A percentile compares a stretch with the other conserved stretches of the same genome.
Evolutionary conservation across 2,797 vertebrate genomes (phyloP).

Genomic region (Platyrinchus mystaceus): DNA sequence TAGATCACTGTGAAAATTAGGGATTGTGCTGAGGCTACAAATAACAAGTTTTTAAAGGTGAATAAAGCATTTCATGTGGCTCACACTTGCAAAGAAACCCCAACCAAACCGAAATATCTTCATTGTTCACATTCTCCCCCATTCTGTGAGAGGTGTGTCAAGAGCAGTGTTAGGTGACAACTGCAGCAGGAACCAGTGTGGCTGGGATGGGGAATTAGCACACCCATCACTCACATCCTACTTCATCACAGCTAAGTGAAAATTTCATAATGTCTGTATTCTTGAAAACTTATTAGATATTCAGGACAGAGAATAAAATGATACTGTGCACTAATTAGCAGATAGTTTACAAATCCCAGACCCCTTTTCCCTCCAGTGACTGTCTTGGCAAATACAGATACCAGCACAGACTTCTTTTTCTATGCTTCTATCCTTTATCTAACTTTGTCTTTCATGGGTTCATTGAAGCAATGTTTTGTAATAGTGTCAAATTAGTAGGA

Average conservation of each 20-base stretch:
- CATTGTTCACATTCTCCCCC: not conserved
- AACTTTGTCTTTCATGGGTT: slow-evolving; percentile 49
- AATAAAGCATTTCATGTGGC: not conserved
- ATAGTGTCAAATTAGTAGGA: slow-evolving; percentile 68
- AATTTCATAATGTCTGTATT: not conserved
- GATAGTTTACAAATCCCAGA: slow-evolving; percentile 9
- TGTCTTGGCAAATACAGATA: slow-evolving; percentile 20
- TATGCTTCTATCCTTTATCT: slow-evolving; percentile 27
- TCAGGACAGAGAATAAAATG: not conserved
- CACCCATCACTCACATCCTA: not conserved
- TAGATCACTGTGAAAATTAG: not conserved
- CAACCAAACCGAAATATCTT: not conserved
- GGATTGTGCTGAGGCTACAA: not conserved
- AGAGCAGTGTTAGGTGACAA: not conserved
- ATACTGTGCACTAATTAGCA: not conserved
- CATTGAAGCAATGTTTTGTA: slow-evolving; percentile 56
- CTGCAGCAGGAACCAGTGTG: not conserved
- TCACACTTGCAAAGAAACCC: not conserved
- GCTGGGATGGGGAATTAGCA: not conserved
- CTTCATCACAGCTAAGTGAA: not conserved
- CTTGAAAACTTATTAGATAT: not conserved
- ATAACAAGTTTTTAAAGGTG: not conserved
- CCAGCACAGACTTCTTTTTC: slow-evolving; percentile 1
- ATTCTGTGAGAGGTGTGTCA: not conserved
- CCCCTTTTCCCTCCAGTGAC: not conserved